Evolutionary conservation across 2,113 vertebrate species (phyloP).

Genomic region (Scolopax mira): DNA sequence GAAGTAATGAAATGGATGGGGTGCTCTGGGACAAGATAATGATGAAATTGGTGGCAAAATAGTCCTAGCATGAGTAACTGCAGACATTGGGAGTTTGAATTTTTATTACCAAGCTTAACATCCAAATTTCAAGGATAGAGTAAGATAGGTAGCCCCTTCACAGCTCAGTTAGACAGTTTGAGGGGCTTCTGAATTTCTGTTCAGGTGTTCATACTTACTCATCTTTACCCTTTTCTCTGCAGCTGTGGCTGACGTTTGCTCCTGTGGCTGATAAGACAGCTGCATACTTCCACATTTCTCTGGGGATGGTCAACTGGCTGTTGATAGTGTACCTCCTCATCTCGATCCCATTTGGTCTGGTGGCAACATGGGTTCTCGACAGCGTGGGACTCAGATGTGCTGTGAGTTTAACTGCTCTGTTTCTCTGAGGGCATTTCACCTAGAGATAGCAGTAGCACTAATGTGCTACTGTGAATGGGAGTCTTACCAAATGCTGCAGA

Average conservation of each 20-base stretch:
- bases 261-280: conserved; percentile 86
- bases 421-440: background rate
- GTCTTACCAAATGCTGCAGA: background rate
- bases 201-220: background rate
- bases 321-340: conserved; percentile 87
- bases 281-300: conserved; percentile 68
- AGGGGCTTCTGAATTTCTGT: background rate
- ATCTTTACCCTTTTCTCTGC: background rate
- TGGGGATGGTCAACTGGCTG: conserved; percentile 85
- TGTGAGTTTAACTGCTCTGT: conserved; percentile 70
- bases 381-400: conserved; percentile 82
- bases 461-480: background rate
- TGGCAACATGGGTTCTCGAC: conserved; percentile 91
- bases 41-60: background rate
- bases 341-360: conserved; percentile 83
- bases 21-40: background rate
- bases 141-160: rapidly evolving
- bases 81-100: background rate
- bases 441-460: background rate
- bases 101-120: background rate
- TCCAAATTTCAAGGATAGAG: background rate
- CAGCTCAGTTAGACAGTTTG: background rate
- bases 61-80: background rate
- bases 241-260: conserved; percentile 94
- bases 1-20: background rate